Evolutionary conservation across 1,140 invertebrate genomes (phyloP).

Genomic region (Latrodectus geometricus): DNA sequence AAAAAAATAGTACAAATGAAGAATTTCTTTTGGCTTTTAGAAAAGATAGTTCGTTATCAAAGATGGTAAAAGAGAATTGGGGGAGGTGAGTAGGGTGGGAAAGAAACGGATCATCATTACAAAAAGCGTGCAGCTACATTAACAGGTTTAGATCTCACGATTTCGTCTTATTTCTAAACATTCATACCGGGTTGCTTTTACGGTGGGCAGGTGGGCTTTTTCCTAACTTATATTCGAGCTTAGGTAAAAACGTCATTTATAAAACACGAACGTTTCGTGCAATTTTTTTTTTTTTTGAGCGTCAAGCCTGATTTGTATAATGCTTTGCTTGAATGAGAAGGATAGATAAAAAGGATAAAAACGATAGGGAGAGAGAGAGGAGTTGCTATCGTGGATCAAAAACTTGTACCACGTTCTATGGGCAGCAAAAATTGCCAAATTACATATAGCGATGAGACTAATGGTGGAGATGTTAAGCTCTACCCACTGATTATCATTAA

Average conservation of each 20-base stretch:
- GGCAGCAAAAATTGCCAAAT: slow-evolving; percentile 47
- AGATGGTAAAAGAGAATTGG: not conserved
- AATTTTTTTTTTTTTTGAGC: slow-evolving; percentile 4
- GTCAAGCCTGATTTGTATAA: slow-evolving; percentile 58
- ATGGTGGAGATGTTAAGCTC: slow-evolving; percentile 50
- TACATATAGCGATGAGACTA: slow-evolving; percentile 47
- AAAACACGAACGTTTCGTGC: slow-evolving; percentile 46
- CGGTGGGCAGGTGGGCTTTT: slow-evolving; percentile 43
- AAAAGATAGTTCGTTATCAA: not conserved
- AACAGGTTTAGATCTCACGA: slow-evolving; percentile 55
- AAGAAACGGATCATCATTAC: slow-evolving; percentile 37
- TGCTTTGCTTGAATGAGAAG: slow-evolving; percentile 24
- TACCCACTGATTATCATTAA: slow-evolving; percentile 60
- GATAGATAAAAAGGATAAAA: slow-evolving; percentile 55
- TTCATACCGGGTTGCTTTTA: slow-evolving; percentile 25
- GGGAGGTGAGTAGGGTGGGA: not conserved
- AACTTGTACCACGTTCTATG: slow-evolving; percentile 17
- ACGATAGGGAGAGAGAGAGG: slow-evolving; percentile 24
- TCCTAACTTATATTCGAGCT: slow-evolving; percentile 10
- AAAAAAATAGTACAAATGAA: slow-evolving; percentile 40
- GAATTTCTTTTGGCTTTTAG: not conserved
- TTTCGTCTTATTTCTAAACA: slow-evolving; percentile 31
- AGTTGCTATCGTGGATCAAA: not conserved
- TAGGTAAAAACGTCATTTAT: slow-evolving; percentile 40
- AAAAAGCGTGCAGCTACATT: slow-evolving; percentile 56